These are phyloP conservation scores for Lepidocolaptes lacrymiger DNA, from an alignment of 2,797 vertebrate genomes.

Conservation along the genomic window DNA sequence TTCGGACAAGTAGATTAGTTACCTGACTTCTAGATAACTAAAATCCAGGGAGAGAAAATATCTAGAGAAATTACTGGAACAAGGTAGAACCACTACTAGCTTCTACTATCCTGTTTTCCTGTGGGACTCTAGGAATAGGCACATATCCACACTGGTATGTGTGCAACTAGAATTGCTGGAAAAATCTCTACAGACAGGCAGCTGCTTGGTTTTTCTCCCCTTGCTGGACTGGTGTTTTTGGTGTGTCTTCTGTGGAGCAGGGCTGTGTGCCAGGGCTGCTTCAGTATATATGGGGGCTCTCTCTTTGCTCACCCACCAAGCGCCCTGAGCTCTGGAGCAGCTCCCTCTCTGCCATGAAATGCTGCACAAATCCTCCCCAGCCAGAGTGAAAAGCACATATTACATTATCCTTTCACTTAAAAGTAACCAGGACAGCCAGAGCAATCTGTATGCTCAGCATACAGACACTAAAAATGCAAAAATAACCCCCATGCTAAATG, in stretches of 20 bases:
- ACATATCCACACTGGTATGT: neutral
- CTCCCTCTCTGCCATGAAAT: neutral
- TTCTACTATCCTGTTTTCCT: neutral
- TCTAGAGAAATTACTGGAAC: neutral
- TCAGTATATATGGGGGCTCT: fast-evolving
- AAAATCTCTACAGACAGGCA: neutral
- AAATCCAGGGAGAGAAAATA: neutral
- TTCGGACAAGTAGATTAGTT: neutral
- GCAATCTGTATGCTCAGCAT: neutral
- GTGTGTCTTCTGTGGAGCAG: neutral
- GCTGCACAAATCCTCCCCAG: neutral
- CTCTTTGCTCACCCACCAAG: neutral
- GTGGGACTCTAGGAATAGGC: neutral
- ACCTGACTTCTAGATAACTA: neutral
- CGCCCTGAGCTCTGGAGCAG: neutral
- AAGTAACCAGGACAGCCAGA: neutral
- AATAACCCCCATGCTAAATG: neutral
- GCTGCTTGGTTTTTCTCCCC: neutral
- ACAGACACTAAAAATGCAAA: neutral
- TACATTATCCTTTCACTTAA: neutral
- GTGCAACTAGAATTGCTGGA: neutral
- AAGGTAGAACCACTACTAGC: neutral
- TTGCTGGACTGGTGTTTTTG: neutral
- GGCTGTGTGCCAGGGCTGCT: neutral
- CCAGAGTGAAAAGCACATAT: neutral